phyloP scores from a whole-genome alignment of 2,113 vertebrate genomes.

The Ranitomeya imitator region DNA sequence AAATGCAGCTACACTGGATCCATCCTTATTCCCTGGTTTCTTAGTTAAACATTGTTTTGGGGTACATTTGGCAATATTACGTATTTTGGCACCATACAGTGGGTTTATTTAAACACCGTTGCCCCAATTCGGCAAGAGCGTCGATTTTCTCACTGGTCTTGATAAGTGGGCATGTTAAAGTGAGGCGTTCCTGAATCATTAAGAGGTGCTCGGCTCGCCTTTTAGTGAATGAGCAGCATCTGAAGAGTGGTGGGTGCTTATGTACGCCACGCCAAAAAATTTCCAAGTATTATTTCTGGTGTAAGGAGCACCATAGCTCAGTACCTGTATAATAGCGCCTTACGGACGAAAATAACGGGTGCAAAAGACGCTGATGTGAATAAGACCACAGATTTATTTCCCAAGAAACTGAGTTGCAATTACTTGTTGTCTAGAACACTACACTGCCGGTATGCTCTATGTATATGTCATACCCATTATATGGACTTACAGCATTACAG shows the following conservation, averaged over 20 bases:
- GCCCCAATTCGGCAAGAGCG: too few relatives aligned
- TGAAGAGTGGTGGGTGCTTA: too few relatives aligned
- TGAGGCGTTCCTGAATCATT: too few relatives aligned
- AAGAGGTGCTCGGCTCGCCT: too few relatives aligned
- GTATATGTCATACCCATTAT: conserved; percentile 34
- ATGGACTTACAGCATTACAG: conserved; percentile 30
- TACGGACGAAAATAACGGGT: neutral
- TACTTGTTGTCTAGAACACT: conserved; percentile 14
- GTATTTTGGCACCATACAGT: neutral
- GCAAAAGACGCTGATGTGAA: neutral
- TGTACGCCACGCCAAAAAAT: too few relatives aligned
- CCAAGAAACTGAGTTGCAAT: conserved; percentile 21
- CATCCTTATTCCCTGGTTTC: neutral
- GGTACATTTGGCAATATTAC: neutral
- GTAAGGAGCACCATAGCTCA: too few relatives aligned
- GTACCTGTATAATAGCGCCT: too few relatives aligned
- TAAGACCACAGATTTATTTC: neutral
- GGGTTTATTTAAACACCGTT: neutral
- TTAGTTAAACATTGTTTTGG: neutral
- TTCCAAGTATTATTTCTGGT: too few relatives aligned
- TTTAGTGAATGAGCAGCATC: too few relatives aligned
- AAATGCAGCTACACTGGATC: neutral
- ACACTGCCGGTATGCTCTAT: neutral
- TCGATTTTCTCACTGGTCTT: too few relatives aligned
- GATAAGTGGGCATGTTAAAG: too few relatives aligned